phyloP scores from a whole-genome alignment of 2,113 vertebrate species.

The Propithecus coquereli region DNA sequence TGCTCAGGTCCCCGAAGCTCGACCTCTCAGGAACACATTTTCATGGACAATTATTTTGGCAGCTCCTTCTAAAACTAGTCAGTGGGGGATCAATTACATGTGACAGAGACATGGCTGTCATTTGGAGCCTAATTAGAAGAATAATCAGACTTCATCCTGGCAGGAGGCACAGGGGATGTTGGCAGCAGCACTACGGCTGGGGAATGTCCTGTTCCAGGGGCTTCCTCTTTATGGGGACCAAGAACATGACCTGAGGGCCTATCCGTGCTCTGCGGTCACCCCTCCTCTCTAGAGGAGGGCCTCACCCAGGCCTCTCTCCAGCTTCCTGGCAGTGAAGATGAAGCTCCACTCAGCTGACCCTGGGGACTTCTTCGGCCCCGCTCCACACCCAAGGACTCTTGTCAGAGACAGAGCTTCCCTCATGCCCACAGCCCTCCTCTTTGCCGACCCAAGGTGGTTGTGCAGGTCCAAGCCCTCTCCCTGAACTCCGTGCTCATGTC shows the following conservation, averaged over 20 bases:
- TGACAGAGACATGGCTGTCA: constrained; percentile 39
- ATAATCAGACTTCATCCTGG: constrained; percentile 29
- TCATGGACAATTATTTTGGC: constrained; percentile 39
- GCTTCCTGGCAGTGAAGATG: neutral
- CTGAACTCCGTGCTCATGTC: neutral
- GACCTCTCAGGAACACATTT: neutral
- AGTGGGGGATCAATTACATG: constrained; percentile 15
- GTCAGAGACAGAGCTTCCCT: neutral
- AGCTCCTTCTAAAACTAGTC: constrained; percentile 33
- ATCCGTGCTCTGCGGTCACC: neutral
- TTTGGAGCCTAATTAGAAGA: constrained; percentile 59
- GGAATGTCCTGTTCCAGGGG: neutral
- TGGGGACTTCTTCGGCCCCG: neutral
- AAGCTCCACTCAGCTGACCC: neutral
- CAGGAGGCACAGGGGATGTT: neutral
- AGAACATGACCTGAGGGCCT: neutral
- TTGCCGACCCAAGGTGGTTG: neutral
- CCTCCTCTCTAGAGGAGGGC: neutral
- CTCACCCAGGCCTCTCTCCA: neutral
- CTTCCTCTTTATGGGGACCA: neutral
- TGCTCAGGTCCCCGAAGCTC: neutral
- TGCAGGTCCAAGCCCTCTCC: neutral
- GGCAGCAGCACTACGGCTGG: neutral
- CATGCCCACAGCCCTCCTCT: neutral
- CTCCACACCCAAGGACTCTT: neutral